Evolutionary conservation across 1,140 invertebrate genomes (phyloP), one percentile per base, ranked within the genome.

Genomic region (Nymphalis io): DNA sequence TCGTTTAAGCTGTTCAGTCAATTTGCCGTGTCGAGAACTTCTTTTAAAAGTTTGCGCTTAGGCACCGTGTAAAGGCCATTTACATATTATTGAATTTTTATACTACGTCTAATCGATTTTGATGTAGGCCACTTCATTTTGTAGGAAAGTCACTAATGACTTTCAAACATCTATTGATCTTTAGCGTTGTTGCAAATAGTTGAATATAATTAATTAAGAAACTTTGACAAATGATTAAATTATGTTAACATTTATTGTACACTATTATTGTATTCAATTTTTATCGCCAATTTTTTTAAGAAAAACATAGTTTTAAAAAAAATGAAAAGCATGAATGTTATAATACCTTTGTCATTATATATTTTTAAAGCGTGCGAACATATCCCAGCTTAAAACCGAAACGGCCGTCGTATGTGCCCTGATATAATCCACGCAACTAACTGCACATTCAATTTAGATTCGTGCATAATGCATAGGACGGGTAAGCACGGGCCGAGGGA

Each of bases 61-160:
- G 81, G 81, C 77, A 84, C 80, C 76, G 76, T 78, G 78, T 76
- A 76, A 80, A 75, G 72, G 80, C 62, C 76, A 90, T 90, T 90
- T 89, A 88, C 88, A 90, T 90, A 82, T 88, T 91, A 91, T 91
- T 91, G 88, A 88, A 88, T 91, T 89, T 90, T 89, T 88, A 83
- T 83, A 79, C 85, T 78, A 79, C 81, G 74, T 85, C 84, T 85
- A 83, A 83, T 80, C 77, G 74, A 82, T 81, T 75, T 73, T 76
- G 71, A 80, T 76, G 64, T 79, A 68, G 76, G 60, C 62, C 70
- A 72, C 69, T 76, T 74, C 65, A 58, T 71, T 64, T 74, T 33
- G 51, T 55, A 55, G 51, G 51, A 55, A 55, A 55, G 13, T 55
- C 20, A 55, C 21, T 55, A 55, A 55, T 55, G 15, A 15, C 15